A percentile compares a stretch with the other conserved stretches of the same genome.
These are phyloP conservation scores for Propithecus deckenii DNA, from an alignment of 2,797 vertebrate genomes.

Conservation along the genomic window DNA sequence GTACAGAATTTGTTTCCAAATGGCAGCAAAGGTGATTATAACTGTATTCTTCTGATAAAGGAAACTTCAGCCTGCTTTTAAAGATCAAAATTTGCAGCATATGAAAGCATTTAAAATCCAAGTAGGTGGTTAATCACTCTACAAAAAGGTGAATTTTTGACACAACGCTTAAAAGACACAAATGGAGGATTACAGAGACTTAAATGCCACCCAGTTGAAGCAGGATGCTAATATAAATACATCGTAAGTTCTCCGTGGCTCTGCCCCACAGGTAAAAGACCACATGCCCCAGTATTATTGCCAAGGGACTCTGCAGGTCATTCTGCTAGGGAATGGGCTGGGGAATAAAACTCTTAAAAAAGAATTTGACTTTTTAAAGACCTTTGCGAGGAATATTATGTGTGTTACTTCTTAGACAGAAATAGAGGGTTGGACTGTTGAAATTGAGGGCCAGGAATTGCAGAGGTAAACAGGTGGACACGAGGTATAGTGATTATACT, in stretches of 20 bases:
- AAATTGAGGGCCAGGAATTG: neutral
- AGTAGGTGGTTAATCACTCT: conserved; percentile 54
- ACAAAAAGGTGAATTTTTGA: conserved; percentile 52
- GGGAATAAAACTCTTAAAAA: conserved; percentile 18
- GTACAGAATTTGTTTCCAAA: conserved; percentile 48
- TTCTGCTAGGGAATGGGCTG: neutral
- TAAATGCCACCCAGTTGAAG: neutral
- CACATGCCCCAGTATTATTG: fast-evolving
- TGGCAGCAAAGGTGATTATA: conserved; percentile 49
- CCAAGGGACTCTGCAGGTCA: neutral
- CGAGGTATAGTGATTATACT: neutral
- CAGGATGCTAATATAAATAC: neutral
- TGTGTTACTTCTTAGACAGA: neutral
- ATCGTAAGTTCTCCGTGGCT: neutral
- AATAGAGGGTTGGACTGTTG: neutral
- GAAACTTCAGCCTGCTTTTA: conserved; percentile 22
- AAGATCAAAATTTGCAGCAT: conserved; percentile 52
- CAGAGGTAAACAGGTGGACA: neutral
- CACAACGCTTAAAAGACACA: conserved; percentile 7
- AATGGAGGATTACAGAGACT: neutral
- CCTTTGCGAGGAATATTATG: neutral
- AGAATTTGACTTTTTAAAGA: neutral
- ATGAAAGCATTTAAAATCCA: conserved; percentile 58
- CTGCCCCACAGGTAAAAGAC: neutral
- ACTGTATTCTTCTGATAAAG: conserved; percentile 39